These are phyloP conservation scores for Cyaniris semiargus DNA, from an alignment of 2,888 invertebrate genomes.

Conservation along the genomic window DNA sequence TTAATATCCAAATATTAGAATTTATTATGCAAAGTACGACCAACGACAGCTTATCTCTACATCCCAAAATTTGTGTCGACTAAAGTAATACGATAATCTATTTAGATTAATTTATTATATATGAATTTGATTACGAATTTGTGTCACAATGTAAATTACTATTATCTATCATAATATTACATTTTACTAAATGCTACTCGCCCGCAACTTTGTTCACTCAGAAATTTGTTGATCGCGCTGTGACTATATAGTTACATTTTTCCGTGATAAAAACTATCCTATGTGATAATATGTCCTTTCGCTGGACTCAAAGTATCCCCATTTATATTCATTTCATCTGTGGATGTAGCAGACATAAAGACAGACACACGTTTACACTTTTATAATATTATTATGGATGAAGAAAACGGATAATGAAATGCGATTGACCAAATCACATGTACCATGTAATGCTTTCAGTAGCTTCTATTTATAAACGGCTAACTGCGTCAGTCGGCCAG, in stretches of 20 bases:
- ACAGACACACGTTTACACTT: no score
- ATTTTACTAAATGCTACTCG: no score
- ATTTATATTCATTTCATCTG: no score
- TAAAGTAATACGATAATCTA: background rate
- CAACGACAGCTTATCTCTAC: background rate
- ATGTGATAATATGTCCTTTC: no score
- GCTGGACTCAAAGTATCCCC: no score
- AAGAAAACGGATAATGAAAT: background rate
- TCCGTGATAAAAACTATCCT: no score
- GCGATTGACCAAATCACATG: conserved; percentile 6
- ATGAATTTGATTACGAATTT: background rate
- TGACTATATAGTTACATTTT: no score
- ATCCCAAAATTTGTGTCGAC: background rate
- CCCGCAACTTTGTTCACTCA: no score
- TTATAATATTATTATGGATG: background rate
- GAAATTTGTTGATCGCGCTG: no score
- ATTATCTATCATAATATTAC: background rate
- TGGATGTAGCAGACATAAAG: no score
- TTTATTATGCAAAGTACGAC: background rate
- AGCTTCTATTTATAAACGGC: conserved; percentile 5
- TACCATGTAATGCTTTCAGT: conserved; percentile 1
- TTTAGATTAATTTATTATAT: background rate
- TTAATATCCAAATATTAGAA: background rate
- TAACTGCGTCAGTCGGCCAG: background rate
- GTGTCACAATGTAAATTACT: background rate